Base-by-base conservation (phyloP, 2,888 invertebrate genomes). In the Helobdella robusta region DNA sequence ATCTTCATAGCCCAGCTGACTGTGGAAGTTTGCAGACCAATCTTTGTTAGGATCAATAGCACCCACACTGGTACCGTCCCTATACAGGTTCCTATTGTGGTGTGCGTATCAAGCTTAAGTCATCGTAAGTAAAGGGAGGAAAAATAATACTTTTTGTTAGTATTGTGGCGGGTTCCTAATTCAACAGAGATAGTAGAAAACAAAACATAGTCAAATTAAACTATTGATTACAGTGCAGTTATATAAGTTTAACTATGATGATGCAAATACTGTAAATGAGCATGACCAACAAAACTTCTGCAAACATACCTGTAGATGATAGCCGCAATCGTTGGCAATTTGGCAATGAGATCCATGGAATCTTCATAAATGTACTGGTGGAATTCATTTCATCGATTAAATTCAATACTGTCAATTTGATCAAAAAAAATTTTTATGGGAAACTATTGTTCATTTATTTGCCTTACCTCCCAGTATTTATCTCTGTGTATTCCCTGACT, bases 281-380 rank as follows among this genome's bases (percentile, higher is more conserved):
- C 40, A 40, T 40, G 15, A 11, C 11, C 40, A 40, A 40, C 40
- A 40, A 11, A 15, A 40, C 11, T 40, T 32, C 25, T 54, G 54
- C 32, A 54, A 36, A 88, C 83, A 80, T 94, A 94, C 69, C 91
- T 85, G 82, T 94, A 94, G 75, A 94, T 93, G 20, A 90, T 89
- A 20, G 94, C 91, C 0, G 93, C 94, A 23, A 94, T 85, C 28
- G 91, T 91, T 0, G 94, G 92, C 76, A 94, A 82, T 80, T 94
- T 93, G 61, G 93, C 93, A 76, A 94, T 91, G 74, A 94, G 82
- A 79, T 92, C 89, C 90, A 94, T 92, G 20, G 90, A 84, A 80
- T 94, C 94, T 80, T 94, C 92, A 79, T 90, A 93, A 6, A 85
- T 84, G 76, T 86, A 86, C 86, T 84, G 20, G 20, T 23, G 18